A percentile compares a stretch with the other conserved stretches of the same genome.
Conservation (phyloP, 2,888 invertebrate genomes). For the Conops quadrifasciatus region DNA sequence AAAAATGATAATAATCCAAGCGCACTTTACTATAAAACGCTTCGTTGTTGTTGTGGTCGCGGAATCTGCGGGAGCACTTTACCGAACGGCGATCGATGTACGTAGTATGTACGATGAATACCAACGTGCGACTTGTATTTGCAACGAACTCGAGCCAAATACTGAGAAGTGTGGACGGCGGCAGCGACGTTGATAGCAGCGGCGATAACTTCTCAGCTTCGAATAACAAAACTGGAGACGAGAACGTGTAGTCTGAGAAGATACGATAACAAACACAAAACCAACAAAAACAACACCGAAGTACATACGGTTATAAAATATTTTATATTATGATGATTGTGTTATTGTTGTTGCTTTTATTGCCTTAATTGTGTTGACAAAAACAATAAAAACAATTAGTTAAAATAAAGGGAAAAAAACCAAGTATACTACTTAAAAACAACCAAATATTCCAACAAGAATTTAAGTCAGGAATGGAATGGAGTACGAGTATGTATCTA, state of each 20-base stretch:
- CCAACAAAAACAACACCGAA: not conserved
- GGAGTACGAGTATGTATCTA: too few relatives aligned
- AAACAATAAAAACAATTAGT: constrained; percentile 11
- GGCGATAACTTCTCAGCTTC: constrained; percentile 3
- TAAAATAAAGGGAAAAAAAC: too few relatives aligned
- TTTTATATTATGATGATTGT: constrained; percentile 1
- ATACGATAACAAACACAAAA: not conserved
- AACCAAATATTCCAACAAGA: too few relatives aligned
- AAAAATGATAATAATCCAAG: not conserved
- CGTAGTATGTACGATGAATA: constrained; percentile 11
- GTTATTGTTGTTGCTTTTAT: not conserved
- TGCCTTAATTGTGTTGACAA: not conserved
- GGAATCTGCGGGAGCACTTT: constrained; percentile 9
- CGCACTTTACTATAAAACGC: constrained; percentile 3
- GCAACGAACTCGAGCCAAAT: constrained; percentile 32
- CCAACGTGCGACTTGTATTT: not conserved
- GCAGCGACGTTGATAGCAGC: too few relatives aligned
- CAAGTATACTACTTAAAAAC: too few relatives aligned
- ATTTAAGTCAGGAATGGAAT: too few relatives aligned
- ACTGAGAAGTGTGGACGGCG: not conserved
- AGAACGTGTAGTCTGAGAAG: not conserved
- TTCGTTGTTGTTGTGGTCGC: not conserved
- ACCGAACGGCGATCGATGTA: constrained; percentile 17
- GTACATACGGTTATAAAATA: too few relatives aligned
- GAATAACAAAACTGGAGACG: constrained; percentile 14